Evolutionary conservation across 2,888 invertebrate species (phyloP).

Genomic region (Myathropa florea): DNA sequence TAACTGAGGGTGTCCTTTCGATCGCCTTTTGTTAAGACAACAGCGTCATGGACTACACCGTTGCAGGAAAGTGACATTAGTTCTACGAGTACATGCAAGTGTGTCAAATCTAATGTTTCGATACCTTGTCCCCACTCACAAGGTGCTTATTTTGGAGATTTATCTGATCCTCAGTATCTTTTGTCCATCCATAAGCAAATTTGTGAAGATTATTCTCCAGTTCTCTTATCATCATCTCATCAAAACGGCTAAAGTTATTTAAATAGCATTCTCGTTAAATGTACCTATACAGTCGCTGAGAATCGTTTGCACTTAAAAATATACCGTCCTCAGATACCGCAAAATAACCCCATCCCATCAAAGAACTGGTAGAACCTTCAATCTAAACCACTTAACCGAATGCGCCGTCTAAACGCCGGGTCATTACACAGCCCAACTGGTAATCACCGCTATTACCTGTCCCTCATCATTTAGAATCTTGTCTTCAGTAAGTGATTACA

Average conservation of each 20-base stretch:
- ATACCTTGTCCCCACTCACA: too few species aligned
- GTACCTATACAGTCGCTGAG: not conserved
- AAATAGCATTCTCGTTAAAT: not conserved
- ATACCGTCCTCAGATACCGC: not conserved
- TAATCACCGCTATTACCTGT: not conserved
- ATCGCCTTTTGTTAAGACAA: too few species aligned
- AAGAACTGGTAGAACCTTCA: not conserved
- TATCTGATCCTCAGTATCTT: too few species aligned
- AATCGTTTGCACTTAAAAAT: not conserved
- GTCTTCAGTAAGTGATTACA: slow-evolving; percentile 21
- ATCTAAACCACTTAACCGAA: not conserved
- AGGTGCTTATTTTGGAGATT: too few species aligned
- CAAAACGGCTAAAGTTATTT: not conserved
- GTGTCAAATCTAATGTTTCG: too few species aligned
- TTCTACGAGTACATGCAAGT: too few species aligned
- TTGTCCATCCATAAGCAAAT: too few species aligned
- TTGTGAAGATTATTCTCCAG: too few species aligned
- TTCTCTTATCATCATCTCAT: too few species aligned
- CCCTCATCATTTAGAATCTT: not conserved
- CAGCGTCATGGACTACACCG: too few species aligned
- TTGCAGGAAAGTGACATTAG: too few species aligned
- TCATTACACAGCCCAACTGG: not conserved
- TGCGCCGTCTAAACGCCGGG: not conserved
- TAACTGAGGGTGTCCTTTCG: too few species aligned
- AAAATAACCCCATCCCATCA: not conserved